phyloP scores from a whole-genome alignment of 2,113 vertebrate species.

The Clarias gariepinus region DNA sequence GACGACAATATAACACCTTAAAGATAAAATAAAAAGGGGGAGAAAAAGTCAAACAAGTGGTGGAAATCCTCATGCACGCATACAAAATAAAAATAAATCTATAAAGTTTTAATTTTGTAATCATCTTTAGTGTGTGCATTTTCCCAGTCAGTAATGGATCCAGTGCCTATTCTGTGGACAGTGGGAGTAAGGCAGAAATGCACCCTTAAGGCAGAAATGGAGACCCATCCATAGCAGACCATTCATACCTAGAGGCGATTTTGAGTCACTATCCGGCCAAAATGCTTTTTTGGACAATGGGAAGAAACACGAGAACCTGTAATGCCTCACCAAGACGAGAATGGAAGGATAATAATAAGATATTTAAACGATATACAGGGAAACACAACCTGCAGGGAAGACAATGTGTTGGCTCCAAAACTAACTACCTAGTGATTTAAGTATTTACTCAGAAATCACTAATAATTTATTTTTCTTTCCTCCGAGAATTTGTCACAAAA shows the following conservation, averaged over 20 bases:
- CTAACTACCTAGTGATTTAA: too few relatives aligned
- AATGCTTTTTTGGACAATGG: not conserved
- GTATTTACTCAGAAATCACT: not conserved
- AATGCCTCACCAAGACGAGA: not conserved
- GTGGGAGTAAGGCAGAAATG: not conserved
- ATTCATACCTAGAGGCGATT: not conserved
- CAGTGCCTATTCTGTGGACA: not conserved
- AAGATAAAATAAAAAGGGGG: not conserved
- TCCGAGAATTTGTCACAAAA: not conserved
- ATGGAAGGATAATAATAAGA: not conserved
- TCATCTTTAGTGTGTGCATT: not conserved
- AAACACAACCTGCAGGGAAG: too few relatives aligned
- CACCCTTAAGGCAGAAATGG: not conserved
- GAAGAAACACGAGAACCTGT: not conserved
- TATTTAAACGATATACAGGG: not conserved
- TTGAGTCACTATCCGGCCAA: not conserved
- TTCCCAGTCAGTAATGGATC: not conserved
- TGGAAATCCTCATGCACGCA: too few relatives aligned
- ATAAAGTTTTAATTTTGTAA: not conserved
- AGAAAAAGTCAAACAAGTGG: not conserved
- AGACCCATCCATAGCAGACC: not conserved
- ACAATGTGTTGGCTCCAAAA: too few relatives aligned
- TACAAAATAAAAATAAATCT: not conserved
- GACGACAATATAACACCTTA: not conserved
- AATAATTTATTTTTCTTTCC: not conserved